Conservation (phyloP, 2,797 vertebrate species). For the Oreonectes daqikongensis region DNA sequence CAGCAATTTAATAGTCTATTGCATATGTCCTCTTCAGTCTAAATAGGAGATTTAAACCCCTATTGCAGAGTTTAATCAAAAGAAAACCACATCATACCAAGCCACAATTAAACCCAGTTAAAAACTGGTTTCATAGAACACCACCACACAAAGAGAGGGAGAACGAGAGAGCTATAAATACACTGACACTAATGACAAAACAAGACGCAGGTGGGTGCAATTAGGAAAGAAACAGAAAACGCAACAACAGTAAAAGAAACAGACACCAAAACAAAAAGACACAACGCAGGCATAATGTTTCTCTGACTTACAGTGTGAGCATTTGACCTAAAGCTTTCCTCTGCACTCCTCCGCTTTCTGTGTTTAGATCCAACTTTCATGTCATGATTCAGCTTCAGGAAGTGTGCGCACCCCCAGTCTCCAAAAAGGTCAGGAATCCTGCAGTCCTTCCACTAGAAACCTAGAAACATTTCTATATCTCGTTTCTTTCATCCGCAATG, state of each 20-base stretch:
- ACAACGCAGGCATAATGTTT: neutral
- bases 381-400: conserved; percentile 9
- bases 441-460: neutral
- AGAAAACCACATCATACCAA: neutral
- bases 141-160: neutral
- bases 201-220: neutral
- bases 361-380: conserved; percentile 10
- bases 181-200: neutral
- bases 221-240: neutral
- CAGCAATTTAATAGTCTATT: no score
- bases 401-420: neutral
- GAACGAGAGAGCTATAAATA: neutral
- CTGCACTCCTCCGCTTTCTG: conserved; percentile 5
- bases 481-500: neutral
- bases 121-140: neutral
- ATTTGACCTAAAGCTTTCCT: neutral
- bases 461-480: neutral
- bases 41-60: neutral
- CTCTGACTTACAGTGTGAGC: neutral
- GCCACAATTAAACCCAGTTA: neutral
- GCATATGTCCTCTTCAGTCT: neutral
- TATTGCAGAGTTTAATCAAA: neutral
- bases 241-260: neutral
- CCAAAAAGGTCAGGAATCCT: neutral
- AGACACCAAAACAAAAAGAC: neutral